Evolutionary conservation across 2,797 vertebrate species (phyloP), one percentile per base, ranked within the genome.

Genomic region (Acanthiza pusilla): DNA sequence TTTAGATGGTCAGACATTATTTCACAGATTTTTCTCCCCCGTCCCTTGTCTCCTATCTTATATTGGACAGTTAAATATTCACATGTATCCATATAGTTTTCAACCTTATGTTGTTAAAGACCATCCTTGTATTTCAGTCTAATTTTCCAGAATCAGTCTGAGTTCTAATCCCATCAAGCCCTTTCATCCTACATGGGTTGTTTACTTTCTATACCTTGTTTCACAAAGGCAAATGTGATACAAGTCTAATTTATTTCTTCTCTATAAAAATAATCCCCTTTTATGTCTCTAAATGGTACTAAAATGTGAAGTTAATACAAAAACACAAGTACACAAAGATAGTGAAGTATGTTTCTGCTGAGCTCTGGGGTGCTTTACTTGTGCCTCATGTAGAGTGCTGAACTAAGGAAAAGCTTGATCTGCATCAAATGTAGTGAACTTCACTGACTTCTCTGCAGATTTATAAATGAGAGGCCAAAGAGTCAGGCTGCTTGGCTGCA

Each of bases 381-480:
- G 36, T 76, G 38, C 51, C 63, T 81, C 62, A 40, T 9, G 43
- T 42, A 79, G 77, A 95, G 32, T 88, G 93, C 95, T 95, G 89
- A 96, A 87, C 68, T 96, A 94, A 89, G 27, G 94, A 74, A 82
- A 93, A 96, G 88, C 87, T 81, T 79, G 86, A 86, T 94, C 40
- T 89, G 55, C 57, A 68, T 65, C 76, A 94, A 71, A 82, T 85
- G 32, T 92, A 85, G 83, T 94, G 93, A 96, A 94, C 67, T 96
- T 86, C 61, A 90, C 66, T 75, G 76, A 81, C 25, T 85, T 88
- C 53, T 51, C 60, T 80, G 58, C 88, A 95, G 74, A 94, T 62
- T 87, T 65, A 78, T 63, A 84, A 91, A 79, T 34, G 30, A 76
- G 54, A 73, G 17, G 60, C n/a, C n/a, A 63, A 57, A 74, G 63